Evolutionary conservation across 2,888 invertebrate species (phyloP), one percentile per base, ranked within the genome.

Genomic region (Hirtodrosophila histrioides): DNA sequence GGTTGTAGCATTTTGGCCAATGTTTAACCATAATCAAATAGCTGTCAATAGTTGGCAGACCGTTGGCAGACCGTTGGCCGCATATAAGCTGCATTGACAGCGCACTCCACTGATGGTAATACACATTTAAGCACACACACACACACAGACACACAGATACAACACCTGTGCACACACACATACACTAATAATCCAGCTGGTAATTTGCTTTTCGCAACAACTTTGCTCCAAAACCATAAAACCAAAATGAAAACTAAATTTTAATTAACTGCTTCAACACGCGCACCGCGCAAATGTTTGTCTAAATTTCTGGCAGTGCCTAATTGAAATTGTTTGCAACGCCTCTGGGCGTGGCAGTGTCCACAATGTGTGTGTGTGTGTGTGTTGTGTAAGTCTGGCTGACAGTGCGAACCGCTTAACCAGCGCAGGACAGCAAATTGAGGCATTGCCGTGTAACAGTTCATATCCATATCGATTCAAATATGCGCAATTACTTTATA

Each of bases 21-120:
- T 80, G 61, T 69, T 67, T 77, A 71, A 65, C 56, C 78, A 71
- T 84, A 86, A 81, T 86, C 71, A 75, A 81, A 81, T 86, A 65
- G 65, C 65, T 62, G 53, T 70, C 77, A 80, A 86, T 86, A 70
- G 65, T 48, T 75, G 69, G 11, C 35, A 37, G 35, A 23, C 43
- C 29, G 65, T 48, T 75, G 69, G 11, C 35, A 37, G 35, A 23
- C 43, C 29, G n/a, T 37, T 31, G 49, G 27, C 43, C 45, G 29
- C 4, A 17, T 33, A 57, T 62, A 55, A 69, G 72, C 68, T 60
- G 48, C 62, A 70, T 61, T 76, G 77, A 66, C 77, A 83, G n/a
- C 46, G 29, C 48, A 40, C 65, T 31, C 11, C 41, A 48, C 39
- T 69, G 36, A 31, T 45, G 37, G 27, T 40, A 36, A 53, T 53